These are phyloP conservation scores for Microctonus hyperodae DNA, from an alignment of 2,888 invertebrate genomes.

Conservation along the genomic window DNA sequence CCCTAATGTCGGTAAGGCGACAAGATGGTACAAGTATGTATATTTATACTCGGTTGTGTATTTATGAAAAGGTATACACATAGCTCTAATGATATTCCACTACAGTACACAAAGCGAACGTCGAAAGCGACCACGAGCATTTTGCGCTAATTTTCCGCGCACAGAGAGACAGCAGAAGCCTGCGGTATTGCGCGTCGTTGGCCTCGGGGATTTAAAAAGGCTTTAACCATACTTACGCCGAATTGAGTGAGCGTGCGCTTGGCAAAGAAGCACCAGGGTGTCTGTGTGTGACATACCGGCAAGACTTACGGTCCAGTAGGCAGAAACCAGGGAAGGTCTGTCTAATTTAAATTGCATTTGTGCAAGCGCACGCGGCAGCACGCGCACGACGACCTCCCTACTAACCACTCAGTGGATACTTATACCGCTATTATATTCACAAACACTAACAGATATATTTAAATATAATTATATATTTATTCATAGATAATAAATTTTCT, in stretches of 20 bases:
- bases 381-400: constrained; percentile 23
- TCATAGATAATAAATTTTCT: no score
- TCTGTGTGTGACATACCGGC: constrained; percentile 45
- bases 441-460: background rate
- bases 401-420: constrained; percentile 14
- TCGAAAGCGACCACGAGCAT: constrained; percentile 1
- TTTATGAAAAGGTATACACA: background rate
- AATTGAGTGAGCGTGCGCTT: constrained; percentile 17
- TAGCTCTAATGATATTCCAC: background rate
- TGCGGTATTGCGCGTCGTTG: constrained; percentile 6
- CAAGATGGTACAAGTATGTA: no score
- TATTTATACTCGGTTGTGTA: background rate
- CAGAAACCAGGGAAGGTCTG: constrained; percentile 41
- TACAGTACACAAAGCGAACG: constrained; percentile 1
- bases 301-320: constrained; percentile 49
- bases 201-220: constrained; percentile 23
- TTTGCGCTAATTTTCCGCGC: constrained; percentile 10
- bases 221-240: constrained; percentile 21
- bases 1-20: background rate
- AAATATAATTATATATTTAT: background rate
- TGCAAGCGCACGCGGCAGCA: constrained; percentile 33
- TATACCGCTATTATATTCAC: background rate
- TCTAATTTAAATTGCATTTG: constrained; percentile 54
- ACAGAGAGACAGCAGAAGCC: constrained; percentile 9
- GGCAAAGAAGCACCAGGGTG: constrained; percentile 35